Conservation (phyloP, 2,113 vertebrate genomes). For the Lagopus leucura region DNA sequence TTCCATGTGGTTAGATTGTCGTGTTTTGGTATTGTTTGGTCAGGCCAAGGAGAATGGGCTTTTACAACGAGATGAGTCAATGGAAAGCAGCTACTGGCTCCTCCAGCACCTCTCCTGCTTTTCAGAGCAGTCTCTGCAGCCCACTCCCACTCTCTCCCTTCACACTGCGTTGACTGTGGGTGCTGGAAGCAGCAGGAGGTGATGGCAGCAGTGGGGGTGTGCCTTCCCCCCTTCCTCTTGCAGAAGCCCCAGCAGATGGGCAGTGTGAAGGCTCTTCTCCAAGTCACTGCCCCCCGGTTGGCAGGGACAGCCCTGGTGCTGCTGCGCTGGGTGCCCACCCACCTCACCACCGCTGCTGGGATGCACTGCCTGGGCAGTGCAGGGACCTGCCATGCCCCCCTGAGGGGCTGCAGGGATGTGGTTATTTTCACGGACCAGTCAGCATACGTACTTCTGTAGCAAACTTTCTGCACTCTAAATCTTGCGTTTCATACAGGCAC, state of each 20-base stretch:
- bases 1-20: neutral
- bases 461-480: neutral
- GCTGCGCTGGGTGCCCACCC: neutral
- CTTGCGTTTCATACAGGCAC: fast-evolving
- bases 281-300: neutral
- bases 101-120: neutral
- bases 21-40: neutral
- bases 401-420: neutral
- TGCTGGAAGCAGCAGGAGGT: neutral
- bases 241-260: neutral
- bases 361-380: neutral
- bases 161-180: neutral
- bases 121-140: neutral
- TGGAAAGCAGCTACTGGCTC: neutral
- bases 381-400: neutral
- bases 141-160: fast-evolving
- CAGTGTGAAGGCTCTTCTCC: neutral
- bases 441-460: fast-evolving
- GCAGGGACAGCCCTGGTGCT: neutral
- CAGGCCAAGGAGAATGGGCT: fast-evolving
- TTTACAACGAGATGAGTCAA: neutral
- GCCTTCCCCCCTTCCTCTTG: neutral
- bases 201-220: neutral
- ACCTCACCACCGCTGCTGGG: neutral
- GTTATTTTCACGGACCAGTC: neutral